Conservation (phyloP, 2,888 invertebrate genomes). For the Cantharis nigra region DNA sequence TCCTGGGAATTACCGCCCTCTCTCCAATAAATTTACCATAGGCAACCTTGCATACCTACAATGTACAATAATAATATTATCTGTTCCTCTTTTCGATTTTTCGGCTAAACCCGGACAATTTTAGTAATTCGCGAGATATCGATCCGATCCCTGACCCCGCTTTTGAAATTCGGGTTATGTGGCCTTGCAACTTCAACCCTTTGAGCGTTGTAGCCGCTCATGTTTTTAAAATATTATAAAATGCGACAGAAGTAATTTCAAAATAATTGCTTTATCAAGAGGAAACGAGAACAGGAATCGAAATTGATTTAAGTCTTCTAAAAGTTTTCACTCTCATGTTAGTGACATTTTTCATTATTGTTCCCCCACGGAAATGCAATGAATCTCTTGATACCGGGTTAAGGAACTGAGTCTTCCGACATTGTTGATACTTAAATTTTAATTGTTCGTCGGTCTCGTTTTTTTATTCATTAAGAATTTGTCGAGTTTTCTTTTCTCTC, state of each 20-base stretch:
- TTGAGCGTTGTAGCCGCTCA: constrained; percentile 15
- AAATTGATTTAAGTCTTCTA: constrained; percentile 20
- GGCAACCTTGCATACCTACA: background rate
- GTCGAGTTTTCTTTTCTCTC: background rate
- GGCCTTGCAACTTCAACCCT: constrained; percentile 28
- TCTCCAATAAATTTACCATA: background rate
- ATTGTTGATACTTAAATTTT: background rate
- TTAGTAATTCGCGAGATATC: constrained; percentile 17
- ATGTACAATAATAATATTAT: background rate
- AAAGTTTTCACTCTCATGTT: constrained; percentile 5
- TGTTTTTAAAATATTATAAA: constrained; percentile 21
- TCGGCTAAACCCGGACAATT: background rate
- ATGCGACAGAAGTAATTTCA: constrained; percentile 22
- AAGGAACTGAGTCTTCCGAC: background rate
- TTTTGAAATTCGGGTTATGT: constrained; percentile 34
- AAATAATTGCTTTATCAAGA: constrained; percentile 19
- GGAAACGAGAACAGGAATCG: constrained; percentile 25
- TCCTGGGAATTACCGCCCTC: background rate
- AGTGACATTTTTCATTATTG: constrained; percentile 21
- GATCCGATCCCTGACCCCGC: constrained; percentile 38
- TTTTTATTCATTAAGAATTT: background rate
- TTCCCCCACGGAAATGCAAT: constrained; percentile 2
- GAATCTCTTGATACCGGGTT: constrained; percentile 14
- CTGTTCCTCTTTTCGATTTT: background rate
- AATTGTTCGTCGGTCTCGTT: background rate